Evolutionary conservation across 2,113 vertebrate species (phyloP).

Genomic region (Halcyon malimbica): DNA sequence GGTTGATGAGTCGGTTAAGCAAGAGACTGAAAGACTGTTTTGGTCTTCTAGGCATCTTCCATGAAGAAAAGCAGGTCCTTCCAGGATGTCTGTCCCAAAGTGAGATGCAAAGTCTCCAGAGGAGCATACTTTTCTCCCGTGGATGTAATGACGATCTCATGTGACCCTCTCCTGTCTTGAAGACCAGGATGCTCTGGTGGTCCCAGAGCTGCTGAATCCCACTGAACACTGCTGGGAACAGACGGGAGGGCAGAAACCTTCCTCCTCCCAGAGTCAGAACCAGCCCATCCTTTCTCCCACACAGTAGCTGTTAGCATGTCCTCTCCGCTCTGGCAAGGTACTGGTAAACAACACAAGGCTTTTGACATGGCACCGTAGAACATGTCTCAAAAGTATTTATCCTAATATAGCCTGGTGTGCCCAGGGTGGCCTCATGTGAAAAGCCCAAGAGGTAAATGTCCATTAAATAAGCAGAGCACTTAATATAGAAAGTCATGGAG

Average conservation of each 20-base stretch:
- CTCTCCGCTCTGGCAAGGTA: neutral
- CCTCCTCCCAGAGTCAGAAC: neutral
- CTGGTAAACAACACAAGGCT: neutral
- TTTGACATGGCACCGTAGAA: constrained; percentile 19
- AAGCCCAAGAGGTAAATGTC: constrained; percentile 29
- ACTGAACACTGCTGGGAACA: neutral
- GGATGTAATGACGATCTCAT: neutral
- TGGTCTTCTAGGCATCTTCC: neutral
- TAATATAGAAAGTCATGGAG: constrained; percentile 51
- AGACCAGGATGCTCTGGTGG: neutral
- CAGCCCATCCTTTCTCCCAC: neutral
- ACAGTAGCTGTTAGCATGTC: neutral
- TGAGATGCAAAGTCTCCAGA: neutral
- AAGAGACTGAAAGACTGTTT: neutral
- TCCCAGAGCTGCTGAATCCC: neutral
- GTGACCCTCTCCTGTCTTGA: neutral
- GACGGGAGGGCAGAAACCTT: neutral
- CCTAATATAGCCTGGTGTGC: neutral
- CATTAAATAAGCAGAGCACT: constrained; percentile 44
- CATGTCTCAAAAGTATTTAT: neutral
- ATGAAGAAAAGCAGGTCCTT: neutral
- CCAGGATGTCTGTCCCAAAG: neutral
- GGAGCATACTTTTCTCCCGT: neutral
- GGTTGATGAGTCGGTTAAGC: neutral
- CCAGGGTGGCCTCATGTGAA: neutral